phyloP scores from a whole-genome alignment of 2,797 vertebrate species.

The Trematomus bernacchii region DNA sequence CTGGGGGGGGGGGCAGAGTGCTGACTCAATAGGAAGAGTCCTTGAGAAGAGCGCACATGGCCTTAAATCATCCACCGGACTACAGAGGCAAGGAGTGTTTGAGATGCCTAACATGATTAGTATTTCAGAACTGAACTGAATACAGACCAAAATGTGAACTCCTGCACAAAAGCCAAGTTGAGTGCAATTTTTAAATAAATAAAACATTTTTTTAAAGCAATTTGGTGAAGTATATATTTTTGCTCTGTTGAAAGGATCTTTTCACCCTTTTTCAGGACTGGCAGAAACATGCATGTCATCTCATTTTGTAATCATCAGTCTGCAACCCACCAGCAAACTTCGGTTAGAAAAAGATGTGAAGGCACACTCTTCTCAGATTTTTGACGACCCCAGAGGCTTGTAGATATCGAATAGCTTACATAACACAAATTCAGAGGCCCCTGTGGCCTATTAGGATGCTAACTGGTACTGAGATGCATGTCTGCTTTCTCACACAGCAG shows the following conservation, averaged over 20 bases:
- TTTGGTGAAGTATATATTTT: background rate
- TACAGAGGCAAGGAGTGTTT: conserved; percentile 23
- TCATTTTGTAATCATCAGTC: conserved; percentile 34
- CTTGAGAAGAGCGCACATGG: conserved; percentile 31
- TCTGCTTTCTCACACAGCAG: conserved; percentile 47
- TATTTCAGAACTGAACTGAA: conserved; percentile 9
- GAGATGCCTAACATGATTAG: conserved; percentile 27
- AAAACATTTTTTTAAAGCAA: background rate
- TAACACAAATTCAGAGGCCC: conserved; percentile 43
- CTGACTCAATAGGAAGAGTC: conserved; percentile 64
- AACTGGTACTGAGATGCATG: conserved; percentile 50
- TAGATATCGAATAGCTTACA: conserved; percentile 43
- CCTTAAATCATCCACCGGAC: conserved; percentile 48
- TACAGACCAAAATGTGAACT: background rate
- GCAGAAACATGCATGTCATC: background rate
- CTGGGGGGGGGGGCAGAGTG: conserved; percentile 40
- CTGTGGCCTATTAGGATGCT: conserved; percentile 39
- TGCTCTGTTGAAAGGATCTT: background rate
- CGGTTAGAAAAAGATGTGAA: conserved; percentile 14
- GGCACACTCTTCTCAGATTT: conserved; percentile 17
- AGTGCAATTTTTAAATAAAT: background rate
- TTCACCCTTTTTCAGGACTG: background rate
- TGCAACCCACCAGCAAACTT: conserved; percentile 1
- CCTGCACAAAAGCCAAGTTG: background rate
- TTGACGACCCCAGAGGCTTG: conserved; percentile 25